Evolutionary conservation across 1,140 invertebrate species (phyloP).

Genomic region (Calephelis nemesis): DNA sequence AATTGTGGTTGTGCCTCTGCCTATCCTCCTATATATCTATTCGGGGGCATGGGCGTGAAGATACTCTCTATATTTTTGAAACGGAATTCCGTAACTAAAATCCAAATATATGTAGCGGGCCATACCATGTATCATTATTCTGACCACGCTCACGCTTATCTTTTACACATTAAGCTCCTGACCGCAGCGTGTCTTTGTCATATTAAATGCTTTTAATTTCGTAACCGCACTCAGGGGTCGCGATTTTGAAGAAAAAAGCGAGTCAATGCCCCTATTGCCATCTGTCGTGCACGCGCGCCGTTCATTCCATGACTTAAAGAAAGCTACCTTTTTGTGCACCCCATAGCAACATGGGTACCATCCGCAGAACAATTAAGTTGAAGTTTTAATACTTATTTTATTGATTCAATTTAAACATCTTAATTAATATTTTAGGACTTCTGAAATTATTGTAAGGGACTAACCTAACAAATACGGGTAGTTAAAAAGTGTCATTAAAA

Average conservation of each 20-base stretch:
- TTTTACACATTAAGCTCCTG: conserved; percentile 18
- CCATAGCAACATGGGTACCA: conserved; percentile 42
- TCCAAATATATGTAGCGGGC: no score
- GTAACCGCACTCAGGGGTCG: conserved; percentile 63
- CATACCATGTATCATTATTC: no score
- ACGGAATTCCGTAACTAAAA: no score
- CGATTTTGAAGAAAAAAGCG: conserved; percentile 56
- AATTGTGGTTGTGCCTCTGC: no score
- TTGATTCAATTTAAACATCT: neutral
- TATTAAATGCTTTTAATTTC: conserved; percentile 54
- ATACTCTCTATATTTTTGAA: no score
- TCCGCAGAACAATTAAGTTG: conserved; percentile 3
- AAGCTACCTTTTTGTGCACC: conserved; percentile 50
- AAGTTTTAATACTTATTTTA: neutral
- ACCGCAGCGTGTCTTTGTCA: conserved; percentile 38
- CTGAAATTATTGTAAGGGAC: no score
- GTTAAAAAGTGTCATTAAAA: no score
- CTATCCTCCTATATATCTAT: no score
- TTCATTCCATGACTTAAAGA: conserved; percentile 30
- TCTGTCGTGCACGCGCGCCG: conserved; percentile 58
- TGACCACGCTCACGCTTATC: conserved; percentile 19
- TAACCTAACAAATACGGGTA: no score
- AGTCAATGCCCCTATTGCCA: conserved; percentile 66
- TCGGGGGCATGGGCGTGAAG: no score
- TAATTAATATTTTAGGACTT: neutral